Base-by-base conservation (phyloP, 2,113 vertebrate genomes). In the Amia ocellicauda region DNA sequence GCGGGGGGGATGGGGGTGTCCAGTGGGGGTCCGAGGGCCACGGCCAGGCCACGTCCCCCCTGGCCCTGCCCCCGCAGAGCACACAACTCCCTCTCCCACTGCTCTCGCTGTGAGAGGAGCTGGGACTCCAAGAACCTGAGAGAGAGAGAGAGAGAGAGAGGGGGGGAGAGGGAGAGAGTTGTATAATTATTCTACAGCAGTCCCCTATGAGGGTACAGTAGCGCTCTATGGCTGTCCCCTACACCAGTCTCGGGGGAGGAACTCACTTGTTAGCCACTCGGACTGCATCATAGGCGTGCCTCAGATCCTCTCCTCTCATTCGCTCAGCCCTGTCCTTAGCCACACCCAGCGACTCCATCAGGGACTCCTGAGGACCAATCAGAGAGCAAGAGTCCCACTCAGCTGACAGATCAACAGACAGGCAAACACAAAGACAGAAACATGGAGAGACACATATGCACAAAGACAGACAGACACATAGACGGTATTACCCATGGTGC, bases 261-360 rank as follows among this genome's bases (percentile, higher is more conserved):
- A 80, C 88, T 81, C 68, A 92, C 91, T 81, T 92, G 65, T 90
- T 90, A 72, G 91, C 81, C 43, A 87, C 88, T 47, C 87, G 87
- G 2, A 88, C 78, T 0, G 86, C 84, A 3, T 90, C 82, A 0
- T 89, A 91, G 0, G 89, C 84, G 0, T 80, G 80, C 27, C 74
- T 78, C 74, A 92, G 68, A 70, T 91, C 91, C 20, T 88, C 88
- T 7, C 64, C 83, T 24, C 61, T 79, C 70, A 70, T 75, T 73
- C 78, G 81, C 70, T 0, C 74, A 0, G 71, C 74, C 13, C 80
- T 69, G 11, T 84, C 81, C 72, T 83, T 90, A 41, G 76, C 64
- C 64, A 89, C 66, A 0, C 84, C 83, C 78, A 88, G 70, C 43
- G 65, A 73, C 73, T 86, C 85, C 42, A 84, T 83, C 40, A 81